These are phyloP conservation scores for Macaria liturata DNA, from an alignment of 2,888 invertebrate genomes.

Conservation along the genomic window DNA sequence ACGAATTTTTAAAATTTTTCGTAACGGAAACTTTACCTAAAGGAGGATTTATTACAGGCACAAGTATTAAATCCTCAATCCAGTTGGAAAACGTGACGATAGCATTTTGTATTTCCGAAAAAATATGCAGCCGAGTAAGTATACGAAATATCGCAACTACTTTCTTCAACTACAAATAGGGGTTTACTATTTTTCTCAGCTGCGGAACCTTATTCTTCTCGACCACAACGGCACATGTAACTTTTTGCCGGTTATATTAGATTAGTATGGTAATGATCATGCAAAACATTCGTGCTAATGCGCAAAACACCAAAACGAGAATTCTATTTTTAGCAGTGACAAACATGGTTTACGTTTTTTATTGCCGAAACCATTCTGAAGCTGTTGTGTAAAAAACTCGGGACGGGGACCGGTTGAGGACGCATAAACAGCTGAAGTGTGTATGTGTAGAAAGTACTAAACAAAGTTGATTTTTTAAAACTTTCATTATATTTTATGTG, in stretches of 20 bases:
- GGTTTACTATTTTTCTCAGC: background rate
- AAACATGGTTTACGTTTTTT: slow-evolving; percentile 46
- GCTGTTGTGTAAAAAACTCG: slow-evolving; percentile 31
- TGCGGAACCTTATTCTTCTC: background rate
- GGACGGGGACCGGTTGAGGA: slow-evolving; percentile 24
- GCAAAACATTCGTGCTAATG: slow-evolving; percentile 27
- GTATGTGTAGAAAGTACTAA: too few relatives aligned
- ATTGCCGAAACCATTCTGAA: slow-evolving; percentile 36
- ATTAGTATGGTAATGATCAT: slow-evolving; percentile 27
- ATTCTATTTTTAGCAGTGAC: slow-evolving; percentile 57
- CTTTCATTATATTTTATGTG: too few relatives aligned
- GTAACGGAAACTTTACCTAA: too few relatives aligned
- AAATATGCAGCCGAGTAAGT: too few relatives aligned
- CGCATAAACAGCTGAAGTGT: background rate
- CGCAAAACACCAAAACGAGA: slow-evolving; percentile 39
- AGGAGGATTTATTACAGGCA: too few relatives aligned
- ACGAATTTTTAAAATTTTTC: too few relatives aligned
- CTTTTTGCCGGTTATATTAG: slow-evolving; percentile 13
- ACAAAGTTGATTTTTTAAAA: too few relatives aligned
- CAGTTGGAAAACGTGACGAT: too few relatives aligned
- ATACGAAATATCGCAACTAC: too few relatives aligned
- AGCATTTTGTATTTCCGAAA: too few relatives aligned
- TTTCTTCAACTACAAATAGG: too few relatives aligned
- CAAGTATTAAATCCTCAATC: too few relatives aligned
- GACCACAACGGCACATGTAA: slow-evolving; percentile 2